Evolutionary conservation across 2,113 vertebrate genomes (phyloP), one percentile per base, ranked within the genome.

Genomic region (Herpailurus yagouaroundi): DNA sequence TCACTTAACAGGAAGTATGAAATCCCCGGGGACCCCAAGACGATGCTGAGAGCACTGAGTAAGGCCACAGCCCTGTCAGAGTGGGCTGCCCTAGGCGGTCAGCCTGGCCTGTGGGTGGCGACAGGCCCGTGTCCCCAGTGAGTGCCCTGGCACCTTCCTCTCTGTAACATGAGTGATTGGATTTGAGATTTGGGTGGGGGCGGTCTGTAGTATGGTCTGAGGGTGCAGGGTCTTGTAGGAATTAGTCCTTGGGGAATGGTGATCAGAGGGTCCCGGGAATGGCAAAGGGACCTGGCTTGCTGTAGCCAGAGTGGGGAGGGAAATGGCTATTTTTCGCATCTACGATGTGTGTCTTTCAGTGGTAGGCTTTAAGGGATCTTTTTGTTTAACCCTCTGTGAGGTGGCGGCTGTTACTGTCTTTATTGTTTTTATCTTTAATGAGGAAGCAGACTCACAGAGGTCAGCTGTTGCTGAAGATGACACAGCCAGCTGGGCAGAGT

Each of bases 381-480:
- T 81, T 76, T 1, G 0, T 66, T 71, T 76, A 33, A 21, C 57
- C 41, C n/a, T 31, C 10, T 82, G 14, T 3, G 1, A 41, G 41
- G 31, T 55, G n/a, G 57, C 33, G 10, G 36, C 92, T 63, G 14
- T 79, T 63, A 36, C 71, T 60, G 0, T 87, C 23, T 88, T 88
- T 29, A 4, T 36, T 64, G 80, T 69, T 89, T 71, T 79, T 60
- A 19, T 68, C 81, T 86, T 93, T 68, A 41, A 52, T 55, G 50
- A 16, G 60, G 41, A 76, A 83, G 50, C 63, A 69, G 71, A 76
- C 38, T 71, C 50, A 27, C 18, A 69, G 74, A 92, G 31, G 64
- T 84, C 89, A 91, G 88, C 71, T 45, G 23, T 74, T 55, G 41
- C 73, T 91, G 27, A 76, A 55, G 89, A 36, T 80, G 41, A 36